Conservation (phyloP, 2,113 vertebrate genomes). For the Cochlearius cochlearius region DNA sequence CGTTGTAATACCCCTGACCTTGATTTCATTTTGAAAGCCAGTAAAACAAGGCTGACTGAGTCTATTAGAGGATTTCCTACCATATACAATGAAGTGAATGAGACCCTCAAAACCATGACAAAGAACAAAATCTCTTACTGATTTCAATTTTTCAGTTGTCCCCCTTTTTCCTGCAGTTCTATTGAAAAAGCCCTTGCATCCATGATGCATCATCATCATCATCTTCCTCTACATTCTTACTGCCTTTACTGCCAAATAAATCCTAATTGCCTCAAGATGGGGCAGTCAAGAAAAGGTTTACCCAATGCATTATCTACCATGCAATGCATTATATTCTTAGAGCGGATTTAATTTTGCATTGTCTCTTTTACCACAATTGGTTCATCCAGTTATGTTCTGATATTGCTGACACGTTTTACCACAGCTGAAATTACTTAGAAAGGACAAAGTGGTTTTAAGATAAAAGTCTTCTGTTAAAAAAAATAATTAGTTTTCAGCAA, state of each 20-base stretch:
- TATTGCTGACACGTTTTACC: background rate
- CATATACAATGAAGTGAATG: background rate
- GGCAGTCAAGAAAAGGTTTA: background rate
- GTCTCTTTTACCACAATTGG: background rate
- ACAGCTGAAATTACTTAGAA: background rate
- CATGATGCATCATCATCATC: no score
- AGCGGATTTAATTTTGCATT: background rate
- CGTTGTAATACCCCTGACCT: background rate
- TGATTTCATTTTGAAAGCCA: background rate
- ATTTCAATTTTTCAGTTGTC: background rate
- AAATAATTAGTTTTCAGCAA: background rate
- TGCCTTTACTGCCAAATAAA: background rate
- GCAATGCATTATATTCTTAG: background rate
- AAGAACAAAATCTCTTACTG: background rate
- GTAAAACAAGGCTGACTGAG: background rate
- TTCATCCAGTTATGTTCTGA: background rate
- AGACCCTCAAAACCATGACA: background rate
- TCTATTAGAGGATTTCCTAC: background rate
- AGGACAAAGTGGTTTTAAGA: background rate
- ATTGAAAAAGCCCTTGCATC: background rate
- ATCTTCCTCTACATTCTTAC: background rate
- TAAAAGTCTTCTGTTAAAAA: background rate
- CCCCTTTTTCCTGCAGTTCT: background rate
- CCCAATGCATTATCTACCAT: background rate
- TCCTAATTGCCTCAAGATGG: background rate